Evolutionary conservation across 1,140 invertebrate genomes (phyloP), one percentile per base, ranked within the genome.

Genomic region (Capitella teleta): DNA sequence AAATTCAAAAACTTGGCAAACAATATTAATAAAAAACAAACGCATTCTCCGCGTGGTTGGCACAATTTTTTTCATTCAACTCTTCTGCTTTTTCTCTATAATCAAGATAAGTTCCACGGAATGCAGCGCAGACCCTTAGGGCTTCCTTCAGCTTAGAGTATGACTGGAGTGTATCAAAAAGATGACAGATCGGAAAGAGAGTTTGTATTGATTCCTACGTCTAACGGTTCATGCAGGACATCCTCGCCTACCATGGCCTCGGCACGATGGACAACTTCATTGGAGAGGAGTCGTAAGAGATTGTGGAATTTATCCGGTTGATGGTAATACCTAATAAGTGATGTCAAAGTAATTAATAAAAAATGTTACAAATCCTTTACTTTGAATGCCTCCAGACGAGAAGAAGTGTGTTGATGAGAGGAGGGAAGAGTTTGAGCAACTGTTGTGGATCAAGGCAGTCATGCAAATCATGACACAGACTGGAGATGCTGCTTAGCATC

Each of bases 41-140:
- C 69, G 68, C 52, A 60, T 61, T 67, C 51, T 72, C 70, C 18
- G 62, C 59, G 59, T 70, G 68, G 49, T 67, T 67, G 5, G 60
- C 57, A 46, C 66, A 62, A 54, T 70, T 69, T 55, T 62, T 58
- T 23, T 57, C 57, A 51, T 73, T 71, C 16, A 67, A 60, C 34
- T 64, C 64, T 55, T 71, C 67, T 26, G 67, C 68, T 42, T 65
- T 67, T 44, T 70, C 70, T 49, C 67, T 67, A 45, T 64, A 68
- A 53, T 73, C 70, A 28, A 73, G 53, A 49, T 73, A 73, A 5
- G 67, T 70, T 21, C 70, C 70, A 43, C 69, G 46, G 53, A 71
- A 73, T n/a, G 67, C 65, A 34, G 70, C 68, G 65, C 70, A 73
- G 14, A 73, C 63, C 30, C 61, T 51, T 28, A 70, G 50, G 0